Percentiles rank a stretch among this genome's conserved stretches.
Evolutionary conservation across 2,113 vertebrate species (phyloP).

Genomic region (Calonectris borealis): DNA sequence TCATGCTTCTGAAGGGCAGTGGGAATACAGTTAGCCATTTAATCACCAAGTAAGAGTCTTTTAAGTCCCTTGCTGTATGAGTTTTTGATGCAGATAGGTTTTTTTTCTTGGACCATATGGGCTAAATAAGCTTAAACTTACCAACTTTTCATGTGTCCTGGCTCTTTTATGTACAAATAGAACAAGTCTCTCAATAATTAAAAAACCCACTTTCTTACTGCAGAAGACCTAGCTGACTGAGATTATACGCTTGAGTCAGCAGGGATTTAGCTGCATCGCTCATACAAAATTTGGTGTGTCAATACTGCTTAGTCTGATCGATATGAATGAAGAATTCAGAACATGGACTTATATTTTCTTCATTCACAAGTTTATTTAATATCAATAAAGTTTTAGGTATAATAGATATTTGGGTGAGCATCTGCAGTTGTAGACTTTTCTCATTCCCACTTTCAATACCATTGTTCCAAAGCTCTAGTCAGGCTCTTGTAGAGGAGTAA

Average conservation of each 20-base stretch:
- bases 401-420: background rate
- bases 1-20: conserved; percentile 23
- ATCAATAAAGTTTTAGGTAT: background rate
- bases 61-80: background rate
- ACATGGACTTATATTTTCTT: background rate
- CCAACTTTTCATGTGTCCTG: background rate
- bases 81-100: background rate
- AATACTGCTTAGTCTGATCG: background rate
- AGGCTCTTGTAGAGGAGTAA: background rate
- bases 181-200: background rate
- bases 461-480: background rate
- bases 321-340: background rate
- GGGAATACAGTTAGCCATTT: background rate
- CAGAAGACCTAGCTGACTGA: background rate
- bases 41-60: background rate
- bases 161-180: background rate
- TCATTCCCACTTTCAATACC: background rate
- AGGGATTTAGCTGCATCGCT: background rate
- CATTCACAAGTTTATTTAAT: background rate
- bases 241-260: background rate
- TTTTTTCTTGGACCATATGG: background rate
- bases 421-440: background rate
- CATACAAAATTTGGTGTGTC: background rate
- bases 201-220: background rate
- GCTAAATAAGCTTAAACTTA: background rate